These are phyloP conservation scores for Scelioninae gen. 2 DNA, from an alignment of 2,888 invertebrate genomes.

Conservation along the genomic window DNA sequence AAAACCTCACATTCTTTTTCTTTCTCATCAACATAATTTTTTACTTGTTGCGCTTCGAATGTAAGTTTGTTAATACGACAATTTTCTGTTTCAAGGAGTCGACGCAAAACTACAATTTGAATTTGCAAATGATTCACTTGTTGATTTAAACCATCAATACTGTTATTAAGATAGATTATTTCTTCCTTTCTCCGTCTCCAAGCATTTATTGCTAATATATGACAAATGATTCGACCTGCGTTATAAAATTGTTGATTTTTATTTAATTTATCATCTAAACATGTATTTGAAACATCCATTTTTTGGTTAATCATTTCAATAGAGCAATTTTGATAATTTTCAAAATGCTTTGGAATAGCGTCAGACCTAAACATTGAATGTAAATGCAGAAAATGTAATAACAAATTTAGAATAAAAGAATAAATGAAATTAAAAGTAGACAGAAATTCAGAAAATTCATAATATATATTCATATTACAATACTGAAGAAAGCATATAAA, in stretches of 20 bases:
- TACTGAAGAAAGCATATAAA: too few relatives aligned
- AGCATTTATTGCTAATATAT: slow-evolving; percentile 76
- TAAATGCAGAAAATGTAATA: not conserved
- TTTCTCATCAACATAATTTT: slow-evolving; percentile 75
- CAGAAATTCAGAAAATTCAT: too few relatives aligned
- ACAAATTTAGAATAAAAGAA: too few relatives aligned
- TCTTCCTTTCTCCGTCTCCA: slow-evolving; percentile 78
- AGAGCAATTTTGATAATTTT: slow-evolving; percentile 6
- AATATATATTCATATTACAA: too few relatives aligned
- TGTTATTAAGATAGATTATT: slow-evolving; percentile 75
- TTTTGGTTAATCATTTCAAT: slow-evolving; percentile 22
- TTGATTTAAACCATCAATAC: slow-evolving; percentile 76
- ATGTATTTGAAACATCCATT: slow-evolving; percentile 39
- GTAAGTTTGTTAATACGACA: slow-evolving; percentile 76
- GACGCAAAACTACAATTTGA: slow-evolving; percentile 79
- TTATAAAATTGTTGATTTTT: slow-evolving; percentile 55
- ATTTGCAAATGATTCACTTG: slow-evolving; percentile 76
- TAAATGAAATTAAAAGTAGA: too few relatives aligned
- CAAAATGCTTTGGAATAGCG: not conserved
- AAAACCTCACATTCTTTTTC: slow-evolving; percentile 75
- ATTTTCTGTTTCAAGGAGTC: slow-evolving; percentile 79
- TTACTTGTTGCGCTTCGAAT: slow-evolving; percentile 76
- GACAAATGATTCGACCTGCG: slow-evolving; percentile 76
- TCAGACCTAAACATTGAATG: slow-evolving; percentile 2
- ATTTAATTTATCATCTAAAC: slow-evolving; percentile 17